These are phyloP conservation scores for Microtus ochrogaster DNA, from an alignment of 2,113 vertebrate species.

Conservation along the genomic window DNA sequence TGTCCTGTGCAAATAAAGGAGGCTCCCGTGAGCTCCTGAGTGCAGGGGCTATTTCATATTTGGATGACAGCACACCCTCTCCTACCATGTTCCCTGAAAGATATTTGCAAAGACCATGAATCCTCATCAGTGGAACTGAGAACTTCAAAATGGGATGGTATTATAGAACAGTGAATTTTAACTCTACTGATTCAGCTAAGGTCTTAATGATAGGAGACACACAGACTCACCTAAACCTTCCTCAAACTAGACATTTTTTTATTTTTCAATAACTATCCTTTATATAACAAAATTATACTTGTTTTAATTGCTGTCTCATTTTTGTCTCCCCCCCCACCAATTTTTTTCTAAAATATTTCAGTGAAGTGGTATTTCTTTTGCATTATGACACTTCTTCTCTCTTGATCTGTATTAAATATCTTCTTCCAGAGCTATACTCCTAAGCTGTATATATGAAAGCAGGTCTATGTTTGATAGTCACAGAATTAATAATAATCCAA, in stretches of 20 bases:
- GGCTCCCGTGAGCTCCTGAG: neutral
- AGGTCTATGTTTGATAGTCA: neutral
- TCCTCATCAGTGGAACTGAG: no score
- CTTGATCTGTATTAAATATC: neutral
- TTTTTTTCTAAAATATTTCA: neutral
- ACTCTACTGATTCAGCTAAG: neutral
- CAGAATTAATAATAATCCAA: neutral
- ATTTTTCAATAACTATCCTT: neutral
- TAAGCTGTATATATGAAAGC: neutral
- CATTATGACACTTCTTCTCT: neutral
- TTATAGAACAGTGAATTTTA: neutral
- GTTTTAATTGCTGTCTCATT: neutral
- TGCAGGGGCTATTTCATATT: no score
- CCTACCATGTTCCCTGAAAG: neutral
- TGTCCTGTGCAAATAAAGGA: neutral
- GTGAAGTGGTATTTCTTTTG: neutral
- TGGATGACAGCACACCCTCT: neutral
- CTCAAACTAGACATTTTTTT: neutral
- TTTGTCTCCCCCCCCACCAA: rapidly evolving
- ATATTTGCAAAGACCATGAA: no score
- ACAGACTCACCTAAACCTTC: neutral
- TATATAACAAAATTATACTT: neutral
- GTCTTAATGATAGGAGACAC: neutral
- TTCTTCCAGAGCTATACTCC: neutral
- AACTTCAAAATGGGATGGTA: neutral